Percentiles rank a stretch among this genome's conserved stretches.
Evolutionary conservation across 2,888 invertebrate species (phyloP).

Genomic region (Diarsia brunnea): DNA sequence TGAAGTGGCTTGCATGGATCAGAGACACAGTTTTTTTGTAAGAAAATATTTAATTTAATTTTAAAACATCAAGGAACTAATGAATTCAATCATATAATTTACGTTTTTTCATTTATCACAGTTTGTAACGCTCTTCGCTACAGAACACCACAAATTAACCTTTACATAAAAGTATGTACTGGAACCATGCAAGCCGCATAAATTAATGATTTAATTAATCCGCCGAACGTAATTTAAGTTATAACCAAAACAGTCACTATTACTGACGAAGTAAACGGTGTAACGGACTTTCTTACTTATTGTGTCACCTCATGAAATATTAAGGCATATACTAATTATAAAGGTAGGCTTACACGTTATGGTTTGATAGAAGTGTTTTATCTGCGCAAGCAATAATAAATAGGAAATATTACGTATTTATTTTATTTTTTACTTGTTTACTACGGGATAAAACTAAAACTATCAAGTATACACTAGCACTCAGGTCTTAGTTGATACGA

Average conservation of each 20-base stretch:
- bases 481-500: too few relatives aligned
- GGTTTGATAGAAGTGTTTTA: conserved; percentile 46
- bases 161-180: conserved; percentile 2
- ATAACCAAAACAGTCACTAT: conserved; percentile 59
- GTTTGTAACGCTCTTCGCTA: not conserved
- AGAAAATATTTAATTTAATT: not conserved
- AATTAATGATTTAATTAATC: conserved; percentile 67
- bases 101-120: not conserved
- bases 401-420: not conserved
- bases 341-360: conserved; percentile 40
- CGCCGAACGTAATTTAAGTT: conserved; percentile 74
- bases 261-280: conserved; percentile 38
- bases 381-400: not conserved
- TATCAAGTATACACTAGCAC: too few relatives aligned
- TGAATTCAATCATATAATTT: not conserved
- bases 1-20: conserved; percentile 44
- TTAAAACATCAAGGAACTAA: not conserved
- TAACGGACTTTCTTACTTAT: conserved; percentile 21
- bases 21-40: conserved; percentile 5
- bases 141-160: not conserved
- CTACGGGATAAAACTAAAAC: too few relatives aligned
- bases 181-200: conserved; percentile 42
- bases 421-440: too few relatives aligned
- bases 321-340: conserved; percentile 35
- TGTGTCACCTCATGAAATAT: conserved; percentile 32